A percentile compares a stretch with the other conserved stretches of the same genome.
Evolutionary conservation across 2,113 vertebrate species (phyloP).

Genomic region (Axis porcinus): DNA sequence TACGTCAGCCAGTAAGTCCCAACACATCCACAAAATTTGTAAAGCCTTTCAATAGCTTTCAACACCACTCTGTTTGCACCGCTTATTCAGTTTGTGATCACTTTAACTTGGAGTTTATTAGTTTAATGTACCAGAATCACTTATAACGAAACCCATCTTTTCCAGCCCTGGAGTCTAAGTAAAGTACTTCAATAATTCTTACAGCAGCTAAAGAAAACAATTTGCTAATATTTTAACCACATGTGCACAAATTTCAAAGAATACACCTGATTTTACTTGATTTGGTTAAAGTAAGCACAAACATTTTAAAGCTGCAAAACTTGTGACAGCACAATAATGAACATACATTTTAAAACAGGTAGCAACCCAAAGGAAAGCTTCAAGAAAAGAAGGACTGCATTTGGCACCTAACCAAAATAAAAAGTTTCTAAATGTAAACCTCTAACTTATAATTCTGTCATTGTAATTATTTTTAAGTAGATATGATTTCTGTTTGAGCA

Average conservation of each 20-base stretch:
- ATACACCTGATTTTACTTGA: neutral
- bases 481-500: slow-evolving; percentile 8
- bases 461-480: slow-evolving; percentile 30
- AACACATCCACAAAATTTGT: slow-evolving; percentile 59
- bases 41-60: slow-evolving; percentile 23
- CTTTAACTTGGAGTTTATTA: slow-evolving; percentile 48
- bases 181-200: neutral
- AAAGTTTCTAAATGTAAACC: neutral
- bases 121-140: slow-evolving; percentile 27
- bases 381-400: slow-evolving; percentile 40
- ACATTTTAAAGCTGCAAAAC: slow-evolving; percentile 63
- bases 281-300: slow-evolving; percentile 73
- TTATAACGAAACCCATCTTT: slow-evolving; percentile 29
- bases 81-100: slow-evolving; percentile 46
- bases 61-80: slow-evolving; percentile 26
- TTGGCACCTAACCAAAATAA: slow-evolving; percentile 23
- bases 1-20: slow-evolving; percentile 66
- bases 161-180: slow-evolving; percentile 21
- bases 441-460: slow-evolving; percentile 35
- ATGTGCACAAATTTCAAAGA: neutral
- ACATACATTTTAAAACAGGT: slow-evolving; percentile 51
- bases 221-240: slow-evolving; percentile 25
- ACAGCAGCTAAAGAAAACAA: neutral
- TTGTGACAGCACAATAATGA: slow-evolving; percentile 54
- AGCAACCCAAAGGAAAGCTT: slow-evolving; percentile 67